Evolutionary conservation across 2,888 invertebrate genomes (phyloP).

Genomic region (Cryptus viduatorius): DNA sequence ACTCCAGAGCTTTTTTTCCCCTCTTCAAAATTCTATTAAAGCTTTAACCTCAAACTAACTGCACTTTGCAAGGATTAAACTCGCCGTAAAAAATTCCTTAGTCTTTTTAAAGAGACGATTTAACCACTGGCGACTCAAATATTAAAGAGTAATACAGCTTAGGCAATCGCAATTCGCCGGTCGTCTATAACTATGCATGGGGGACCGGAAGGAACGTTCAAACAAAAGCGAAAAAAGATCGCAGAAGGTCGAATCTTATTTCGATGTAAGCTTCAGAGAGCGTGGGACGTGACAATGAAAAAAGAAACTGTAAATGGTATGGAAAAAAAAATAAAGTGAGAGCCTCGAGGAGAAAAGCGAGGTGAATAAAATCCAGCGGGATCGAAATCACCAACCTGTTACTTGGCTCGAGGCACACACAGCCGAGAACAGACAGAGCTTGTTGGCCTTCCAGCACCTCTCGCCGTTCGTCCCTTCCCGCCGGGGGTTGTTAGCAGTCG

Average conservation of each 20-base stretch:
- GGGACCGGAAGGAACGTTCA: background rate
- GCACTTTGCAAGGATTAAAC: background rate
- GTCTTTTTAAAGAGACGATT: background rate
- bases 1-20: background rate
- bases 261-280: background rate
- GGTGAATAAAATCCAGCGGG: constrained; percentile 66
- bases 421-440: constrained; percentile 40
- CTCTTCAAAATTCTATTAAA: background rate
- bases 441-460: constrained; percentile 36
- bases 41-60: background rate
- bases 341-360: constrained; percentile 31
- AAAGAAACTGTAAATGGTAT: constrained; percentile 3
- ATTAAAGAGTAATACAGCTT: background rate
- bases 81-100: background rate
- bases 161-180: constrained; percentile 17
- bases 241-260: background rate
- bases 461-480: constrained; percentile 10
- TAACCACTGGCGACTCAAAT: background rate
- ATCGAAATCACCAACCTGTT: constrained; percentile 82
- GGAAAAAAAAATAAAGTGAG: constrained; percentile 15
- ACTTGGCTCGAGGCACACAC: constrained; percentile 72
- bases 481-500: background rate
- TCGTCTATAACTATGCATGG: background rate
- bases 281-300: background rate
- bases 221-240: background rate